Base-by-base conservation (phyloP, 2,888 invertebrate species). In the Dysmachus trigonus region DNA sequence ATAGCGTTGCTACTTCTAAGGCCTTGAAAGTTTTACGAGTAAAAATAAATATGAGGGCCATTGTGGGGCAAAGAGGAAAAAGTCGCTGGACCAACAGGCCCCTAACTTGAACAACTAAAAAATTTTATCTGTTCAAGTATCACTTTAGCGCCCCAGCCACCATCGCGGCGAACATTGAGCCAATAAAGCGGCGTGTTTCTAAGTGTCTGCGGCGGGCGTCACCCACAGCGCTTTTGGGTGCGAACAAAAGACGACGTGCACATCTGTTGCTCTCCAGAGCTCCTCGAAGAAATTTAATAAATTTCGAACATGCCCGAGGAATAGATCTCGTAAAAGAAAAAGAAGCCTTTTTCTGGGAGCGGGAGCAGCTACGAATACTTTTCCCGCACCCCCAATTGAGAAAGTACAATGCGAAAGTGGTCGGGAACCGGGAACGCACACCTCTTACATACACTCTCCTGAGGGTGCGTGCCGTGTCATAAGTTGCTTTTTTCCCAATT, bases 241-340 rank as follows among this genome's bases (percentile, higher is more conserved):
- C 62, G 10, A 41, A 62, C 62, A 62, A 62, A 62, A 27, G 27
- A 62, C 8, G 62, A 8, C 62, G 27, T 13, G n/a, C n/a, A 18
- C 62, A 62, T 62, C 62, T 62, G 62, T 62, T 62, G 62, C 62
- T 62, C 27, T 27, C 62, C 10, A 62, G 62, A 62, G 62, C 62
- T 62, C 62, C 18, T 62, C 13, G 27, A 22, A 27, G 62, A 79
- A 81, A 53, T 81, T 62, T 81, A 81, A 81, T 81, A 81, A 31
- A 53, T 62, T 33, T 53, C 30, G n/a, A 53, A 31, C 81, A 81
- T 53, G 31, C 33, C 53, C 22, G 33, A n/a, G 31, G 53, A 81
- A 81, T 53, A 62, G 35, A 62, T 27, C 81, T 81, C 81, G 33
- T 62, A 81, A 81, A 53, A 53, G 62, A 81, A 53, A 53, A 51